Evolutionary conservation across 1,140 invertebrate species (phyloP).

Genomic region (Sycobia sp.): DNA sequence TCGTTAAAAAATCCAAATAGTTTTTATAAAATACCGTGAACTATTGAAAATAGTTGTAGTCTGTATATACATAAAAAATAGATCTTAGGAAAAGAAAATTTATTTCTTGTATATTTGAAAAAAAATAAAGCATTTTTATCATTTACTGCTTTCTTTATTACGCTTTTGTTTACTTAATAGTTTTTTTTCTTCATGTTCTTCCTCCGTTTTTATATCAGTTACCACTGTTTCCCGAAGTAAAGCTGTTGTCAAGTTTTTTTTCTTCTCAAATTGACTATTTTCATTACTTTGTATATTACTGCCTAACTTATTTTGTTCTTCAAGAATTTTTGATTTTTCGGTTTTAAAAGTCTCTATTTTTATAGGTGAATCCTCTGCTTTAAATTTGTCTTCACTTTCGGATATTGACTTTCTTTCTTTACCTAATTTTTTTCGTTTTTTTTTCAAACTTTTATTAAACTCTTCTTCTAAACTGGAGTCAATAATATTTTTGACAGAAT

Average conservation of each 20-base stretch:
- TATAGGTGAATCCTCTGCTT: no score
- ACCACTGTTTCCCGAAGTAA: not conserved
- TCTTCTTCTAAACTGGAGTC: not conserved
- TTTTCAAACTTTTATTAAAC: not conserved
- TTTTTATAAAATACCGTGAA: not conserved
- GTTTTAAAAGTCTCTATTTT: no score
- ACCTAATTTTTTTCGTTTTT: no score
- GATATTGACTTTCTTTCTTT: no score
- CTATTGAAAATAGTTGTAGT: not conserved
- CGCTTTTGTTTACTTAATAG: not conserved
- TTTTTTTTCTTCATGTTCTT: not conserved
- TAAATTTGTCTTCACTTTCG: no score
- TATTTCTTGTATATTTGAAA: conserved; percentile 6
- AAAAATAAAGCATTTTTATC: conserved; percentile 5
- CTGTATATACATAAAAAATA: conserved; percentile 18
- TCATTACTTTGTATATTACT: no score
- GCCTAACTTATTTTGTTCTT: no score
- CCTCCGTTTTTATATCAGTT: not conserved
- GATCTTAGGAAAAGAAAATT: not conserved
- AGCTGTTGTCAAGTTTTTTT: not conserved
- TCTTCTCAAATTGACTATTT: not conserved
- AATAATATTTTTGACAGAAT: not conserved
- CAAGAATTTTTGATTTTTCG: no score
- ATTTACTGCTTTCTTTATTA: conserved; percentile 3
- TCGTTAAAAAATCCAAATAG: no score